A percentile compares a stretch with the other conserved stretches of the same genome.
Evolutionary conservation across 2,113 vertebrate genomes (phyloP).

Genomic region (Prunella fulvescens): DNA sequence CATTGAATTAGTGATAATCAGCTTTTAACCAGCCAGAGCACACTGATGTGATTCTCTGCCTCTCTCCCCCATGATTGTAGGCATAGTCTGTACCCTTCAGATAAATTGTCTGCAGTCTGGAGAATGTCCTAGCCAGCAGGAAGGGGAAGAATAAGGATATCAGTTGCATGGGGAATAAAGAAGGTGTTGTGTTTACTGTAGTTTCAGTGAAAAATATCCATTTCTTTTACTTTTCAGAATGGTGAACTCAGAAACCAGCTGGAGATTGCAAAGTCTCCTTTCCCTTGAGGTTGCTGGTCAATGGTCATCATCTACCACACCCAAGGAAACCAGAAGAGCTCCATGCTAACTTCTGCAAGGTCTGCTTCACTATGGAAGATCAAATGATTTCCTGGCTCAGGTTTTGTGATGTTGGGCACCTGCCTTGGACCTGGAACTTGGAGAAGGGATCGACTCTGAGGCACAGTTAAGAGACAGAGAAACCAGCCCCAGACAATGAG

Average conservation of each 20-base stretch:
- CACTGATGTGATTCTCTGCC: conserved; percentile 2
- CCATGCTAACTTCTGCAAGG: background rate
- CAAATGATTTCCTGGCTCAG: conserved; percentile 10
- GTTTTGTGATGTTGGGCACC: background rate
- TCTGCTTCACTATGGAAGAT: conserved; percentile 49
- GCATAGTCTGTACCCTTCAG: conserved; percentile 19
- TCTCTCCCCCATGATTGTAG: background rate
- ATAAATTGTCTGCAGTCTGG: conserved; percentile 34
- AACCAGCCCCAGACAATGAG: conserved; percentile 67
- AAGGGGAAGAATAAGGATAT: background rate
- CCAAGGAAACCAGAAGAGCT: background rate
- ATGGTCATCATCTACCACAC: background rate
- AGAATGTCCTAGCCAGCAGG: conserved; percentile 8
- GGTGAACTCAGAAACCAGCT: conserved; percentile 16
- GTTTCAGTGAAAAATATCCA: background rate
- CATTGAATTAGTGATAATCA: conserved; percentile 54
- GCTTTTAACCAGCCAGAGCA: conserved; percentile 42
- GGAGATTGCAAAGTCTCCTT: conserved; percentile 27
- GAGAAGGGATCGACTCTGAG: background rate
- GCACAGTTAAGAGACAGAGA: background rate
- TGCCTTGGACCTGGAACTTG: conserved; percentile 13
- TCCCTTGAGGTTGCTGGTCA: background rate
- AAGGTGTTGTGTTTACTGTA: background rate
- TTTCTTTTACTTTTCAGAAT: conserved; percentile 60
- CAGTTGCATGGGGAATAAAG: background rate